Evolutionary conservation across 1,140 invertebrate genomes (phyloP).

Genomic region (Bombus turneri): DNA sequence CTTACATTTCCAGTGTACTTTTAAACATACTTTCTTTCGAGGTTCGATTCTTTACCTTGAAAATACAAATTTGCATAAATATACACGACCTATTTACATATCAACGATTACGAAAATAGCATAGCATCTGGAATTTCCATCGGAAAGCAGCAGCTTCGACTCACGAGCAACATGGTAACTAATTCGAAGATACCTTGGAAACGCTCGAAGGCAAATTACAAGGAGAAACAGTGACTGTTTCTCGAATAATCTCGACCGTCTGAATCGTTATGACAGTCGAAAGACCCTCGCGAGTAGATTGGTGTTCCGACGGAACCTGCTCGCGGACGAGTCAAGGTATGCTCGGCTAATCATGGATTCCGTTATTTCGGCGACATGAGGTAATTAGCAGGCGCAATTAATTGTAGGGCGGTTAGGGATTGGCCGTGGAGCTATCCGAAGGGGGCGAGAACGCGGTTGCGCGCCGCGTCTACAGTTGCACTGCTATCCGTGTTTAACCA

Average conservation of each 20-base stretch:
- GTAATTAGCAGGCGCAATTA: conserved; percentile 73
- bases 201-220: background rate
- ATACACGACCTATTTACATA: too few relatives aligned
- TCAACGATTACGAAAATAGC: too few relatives aligned
- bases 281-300: conserved; percentile 2
- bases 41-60: too few relatives aligned
- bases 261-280: background rate
- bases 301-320: conserved; percentile 45
- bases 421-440: conserved; percentile 43
- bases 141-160: background rate
- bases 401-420: conserved; percentile 67
- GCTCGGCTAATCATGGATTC: conserved; percentile 67
- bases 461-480: conserved; percentile 52
- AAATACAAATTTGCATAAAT: too few relatives aligned
- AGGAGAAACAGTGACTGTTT: background rate
- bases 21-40: too few relatives aligned
- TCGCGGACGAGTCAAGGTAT: conserved; percentile 49
- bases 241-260: background rate
- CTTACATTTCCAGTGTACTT: too few relatives aligned
- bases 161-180: background rate
- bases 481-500: conserved; percentile 36
- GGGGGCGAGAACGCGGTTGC: conserved; percentile 57
- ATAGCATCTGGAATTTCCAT: too few relatives aligned
- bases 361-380: conserved; percentile 60
- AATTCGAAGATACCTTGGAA: background rate